Conservation (phyloP, 2,113 vertebrate genomes). For the Thryonomys swinderianus region DNA sequence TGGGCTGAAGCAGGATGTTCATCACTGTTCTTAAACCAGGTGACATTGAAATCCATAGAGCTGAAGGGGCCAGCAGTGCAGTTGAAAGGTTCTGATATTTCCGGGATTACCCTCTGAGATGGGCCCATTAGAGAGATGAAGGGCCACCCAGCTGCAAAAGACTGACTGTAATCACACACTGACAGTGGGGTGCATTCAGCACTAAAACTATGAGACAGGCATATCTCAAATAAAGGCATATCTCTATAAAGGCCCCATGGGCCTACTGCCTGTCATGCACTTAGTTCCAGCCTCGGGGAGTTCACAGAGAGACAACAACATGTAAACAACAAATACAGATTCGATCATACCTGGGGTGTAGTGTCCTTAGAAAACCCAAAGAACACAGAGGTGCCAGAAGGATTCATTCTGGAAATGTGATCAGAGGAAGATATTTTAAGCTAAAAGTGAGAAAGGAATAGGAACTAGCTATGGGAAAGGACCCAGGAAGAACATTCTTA, state of each 20-base stretch:
- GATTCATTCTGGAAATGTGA: not conserved
- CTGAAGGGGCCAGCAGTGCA: conserved; percentile 30
- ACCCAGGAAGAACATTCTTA: not conserved
- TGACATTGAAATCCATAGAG: conserved; percentile 4
- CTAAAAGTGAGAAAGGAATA: not conserved
- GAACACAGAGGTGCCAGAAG: not conserved
- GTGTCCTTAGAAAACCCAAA: not conserved
- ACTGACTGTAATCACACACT: rapidly evolving
- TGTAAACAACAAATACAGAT: not conserved
- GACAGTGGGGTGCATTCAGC: rapidly evolving
- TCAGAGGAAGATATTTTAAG: not conserved
- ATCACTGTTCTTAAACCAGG: conserved; percentile 52
- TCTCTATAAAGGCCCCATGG: not conserved
- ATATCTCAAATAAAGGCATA: no score
- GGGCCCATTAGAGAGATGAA: conserved; percentile 32
- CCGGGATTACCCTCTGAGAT: not conserved
- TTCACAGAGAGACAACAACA: not conserved
- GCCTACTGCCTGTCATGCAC: not conserved
- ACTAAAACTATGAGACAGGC: rapidly evolving
- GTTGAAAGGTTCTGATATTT: not conserved
- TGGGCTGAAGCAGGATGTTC: conserved; percentile 17
- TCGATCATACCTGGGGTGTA: not conserved
- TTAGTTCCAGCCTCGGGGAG: not conserved
- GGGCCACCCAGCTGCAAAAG: conserved; percentile 12
- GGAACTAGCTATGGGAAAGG: not conserved